Conservation (phyloP, 2,888 invertebrate species). For the Leptothorax acervorum region DNA sequence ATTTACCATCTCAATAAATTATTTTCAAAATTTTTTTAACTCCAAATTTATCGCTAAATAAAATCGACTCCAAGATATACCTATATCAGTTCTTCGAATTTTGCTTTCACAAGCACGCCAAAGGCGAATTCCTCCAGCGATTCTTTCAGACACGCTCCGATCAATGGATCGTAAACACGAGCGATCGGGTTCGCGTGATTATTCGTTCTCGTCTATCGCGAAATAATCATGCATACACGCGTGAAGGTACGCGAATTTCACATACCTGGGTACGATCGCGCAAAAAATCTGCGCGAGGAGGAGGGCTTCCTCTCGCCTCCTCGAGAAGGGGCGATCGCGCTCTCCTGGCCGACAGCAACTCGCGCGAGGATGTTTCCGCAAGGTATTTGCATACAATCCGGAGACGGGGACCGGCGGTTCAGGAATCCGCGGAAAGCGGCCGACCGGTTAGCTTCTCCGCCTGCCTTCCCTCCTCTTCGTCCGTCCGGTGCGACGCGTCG, state of each 20-base stretch:
- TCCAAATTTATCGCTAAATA: background rate
- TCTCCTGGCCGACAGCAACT: conserved; percentile 27
- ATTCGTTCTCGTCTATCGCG: background rate
- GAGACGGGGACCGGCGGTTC: conserved; percentile 54
- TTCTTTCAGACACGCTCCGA: background rate
- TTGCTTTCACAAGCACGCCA: background rate
- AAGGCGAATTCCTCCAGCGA: background rate
- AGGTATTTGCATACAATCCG: conserved; percentile 71
- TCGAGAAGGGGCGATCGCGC: background rate
- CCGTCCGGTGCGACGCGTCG: conserved; percentile 24
- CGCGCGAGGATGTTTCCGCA: conserved; percentile 63
- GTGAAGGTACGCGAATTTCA: background rate
- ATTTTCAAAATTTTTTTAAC: background rate
- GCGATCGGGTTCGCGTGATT: background rate
- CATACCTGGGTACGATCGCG: conserved; percentile 28
- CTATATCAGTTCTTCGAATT: background rate
- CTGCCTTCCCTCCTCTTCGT: conserved; percentile 30
- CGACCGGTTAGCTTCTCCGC: conserved; percentile 49
- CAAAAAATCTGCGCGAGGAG: background rate
- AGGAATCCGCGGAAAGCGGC: conserved; percentile 68
- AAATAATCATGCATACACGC: background rate
- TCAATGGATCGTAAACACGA: background rate
- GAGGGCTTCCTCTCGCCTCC: background rate
- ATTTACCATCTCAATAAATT: background rate
- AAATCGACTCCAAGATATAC: background rate